These are phyloP conservation scores for Synchiropus splendidus DNA, from an alignment of 2,113 vertebrate genomes.

Conservation along the genomic window DNA sequence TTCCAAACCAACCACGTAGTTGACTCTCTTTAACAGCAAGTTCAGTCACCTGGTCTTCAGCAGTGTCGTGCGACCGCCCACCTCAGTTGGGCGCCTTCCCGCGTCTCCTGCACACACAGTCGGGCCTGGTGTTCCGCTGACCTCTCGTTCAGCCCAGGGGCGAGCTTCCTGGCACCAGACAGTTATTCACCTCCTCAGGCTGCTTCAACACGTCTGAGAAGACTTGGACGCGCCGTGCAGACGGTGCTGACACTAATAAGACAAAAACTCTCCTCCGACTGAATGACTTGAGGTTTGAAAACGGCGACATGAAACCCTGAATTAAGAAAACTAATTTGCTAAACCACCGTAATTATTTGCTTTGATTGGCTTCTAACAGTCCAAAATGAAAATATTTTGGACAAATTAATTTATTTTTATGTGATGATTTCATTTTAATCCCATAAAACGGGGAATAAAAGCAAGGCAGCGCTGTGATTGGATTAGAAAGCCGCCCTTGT, in stretches of 20 bases:
- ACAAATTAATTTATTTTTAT: constrained; percentile 67
- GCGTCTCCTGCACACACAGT: background rate
- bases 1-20: too few relatives aligned
- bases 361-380: constrained; percentile 51
- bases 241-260: background rate
- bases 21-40: too few relatives aligned
- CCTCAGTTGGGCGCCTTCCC: too few relatives aligned
- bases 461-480: constrained; percentile 55
- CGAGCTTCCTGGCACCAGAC: constrained; percentile 71
- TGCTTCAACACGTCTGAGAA: constrained; percentile 53
- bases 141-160: constrained; percentile 63
- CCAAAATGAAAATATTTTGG: constrained; percentile 46
- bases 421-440: constrained; percentile 66
- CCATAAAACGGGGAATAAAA: constrained; percentile 65
- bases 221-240: constrained; percentile 7
- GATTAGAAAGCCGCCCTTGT: constrained; percentile 65
- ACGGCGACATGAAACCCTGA: constrained; percentile 33
- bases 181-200: constrained; percentile 68
- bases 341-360: constrained; percentile 43
- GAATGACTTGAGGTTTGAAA: constrained; percentile 16
- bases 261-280: too few relatives aligned
- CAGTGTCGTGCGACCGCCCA: too few relatives aligned
- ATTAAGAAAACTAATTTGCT: constrained; percentile 41
- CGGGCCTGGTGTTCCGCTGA: constrained; percentile 26
- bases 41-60: too few relatives aligned